Conservation (phyloP, 1,140 invertebrate species). For the Papilio xuthus region DNA sequence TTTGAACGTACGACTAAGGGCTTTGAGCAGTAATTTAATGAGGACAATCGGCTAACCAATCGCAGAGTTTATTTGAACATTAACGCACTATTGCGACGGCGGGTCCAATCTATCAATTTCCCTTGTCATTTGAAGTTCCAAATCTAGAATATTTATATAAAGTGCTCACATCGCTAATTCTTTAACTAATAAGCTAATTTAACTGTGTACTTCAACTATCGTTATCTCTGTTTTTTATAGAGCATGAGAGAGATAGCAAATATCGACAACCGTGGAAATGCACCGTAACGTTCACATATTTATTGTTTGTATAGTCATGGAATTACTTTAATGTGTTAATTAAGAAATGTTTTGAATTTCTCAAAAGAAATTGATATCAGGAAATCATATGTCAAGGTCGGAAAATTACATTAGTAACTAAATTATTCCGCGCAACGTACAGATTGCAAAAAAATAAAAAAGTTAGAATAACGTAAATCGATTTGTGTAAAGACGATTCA, state of each 20-base stretch:
- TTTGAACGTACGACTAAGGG: conserved; percentile 12
- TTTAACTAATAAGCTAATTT: neutral
- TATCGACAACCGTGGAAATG: neutral
- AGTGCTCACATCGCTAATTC: neutral
- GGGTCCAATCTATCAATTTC: neutral
- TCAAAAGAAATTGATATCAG: neutral
- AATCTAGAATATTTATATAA: neutral
- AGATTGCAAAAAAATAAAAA: neutral
- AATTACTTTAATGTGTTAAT: neutral
- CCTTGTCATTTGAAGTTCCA: neutral
- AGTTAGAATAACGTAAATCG: neutral
- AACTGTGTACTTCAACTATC: no score
- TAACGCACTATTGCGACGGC: neutral
- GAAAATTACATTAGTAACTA: conserved; percentile 3
- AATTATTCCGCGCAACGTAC: neutral
- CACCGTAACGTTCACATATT: neutral
- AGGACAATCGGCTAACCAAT: conserved; percentile 15
- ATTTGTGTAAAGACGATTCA: neutral
- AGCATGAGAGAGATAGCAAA: no score
- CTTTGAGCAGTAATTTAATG: conserved; percentile 10
- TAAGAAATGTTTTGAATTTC: conserved; percentile 13
- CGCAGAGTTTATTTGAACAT: conserved; percentile 8
- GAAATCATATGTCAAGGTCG: neutral
- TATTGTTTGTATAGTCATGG: neutral
- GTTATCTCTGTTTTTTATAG: neutral